Evolutionary conservation across 2,113 vertebrate genomes (phyloP).

Genomic region (Spilogale gracilis): DNA sequence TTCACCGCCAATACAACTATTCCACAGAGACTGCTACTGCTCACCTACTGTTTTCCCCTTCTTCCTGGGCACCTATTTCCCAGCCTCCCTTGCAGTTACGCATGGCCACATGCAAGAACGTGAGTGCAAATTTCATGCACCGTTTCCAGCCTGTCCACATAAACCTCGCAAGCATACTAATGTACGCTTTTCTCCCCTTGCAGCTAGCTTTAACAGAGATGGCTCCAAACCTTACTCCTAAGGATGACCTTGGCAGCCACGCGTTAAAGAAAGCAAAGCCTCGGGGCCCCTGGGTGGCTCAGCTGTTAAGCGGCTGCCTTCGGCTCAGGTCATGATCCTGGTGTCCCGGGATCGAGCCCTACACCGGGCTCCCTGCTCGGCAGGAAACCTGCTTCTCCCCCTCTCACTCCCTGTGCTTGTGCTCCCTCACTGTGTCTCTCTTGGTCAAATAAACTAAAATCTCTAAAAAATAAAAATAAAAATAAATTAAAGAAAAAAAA

Average conservation of each 20-base stretch:
- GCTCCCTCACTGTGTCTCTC: too few relatives aligned
- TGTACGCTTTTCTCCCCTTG: background rate
- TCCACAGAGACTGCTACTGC: background rate
- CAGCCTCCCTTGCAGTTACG: background rate
- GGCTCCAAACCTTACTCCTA: background rate
- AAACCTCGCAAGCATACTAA: constrained; percentile 14
- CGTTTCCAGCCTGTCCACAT: constrained; percentile 5
- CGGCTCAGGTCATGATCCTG: too few relatives aligned
- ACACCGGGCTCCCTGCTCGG: too few relatives aligned
- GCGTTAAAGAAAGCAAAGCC: background rate
- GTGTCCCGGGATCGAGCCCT: too few relatives aligned
- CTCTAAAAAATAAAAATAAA: too few relatives aligned
- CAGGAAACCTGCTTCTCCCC: too few relatives aligned
- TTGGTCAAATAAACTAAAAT: too few relatives aligned
- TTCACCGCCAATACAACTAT: background rate
- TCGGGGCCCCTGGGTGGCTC: background rate
- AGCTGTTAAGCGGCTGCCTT: too few relatives aligned
- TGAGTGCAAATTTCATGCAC: background rate
- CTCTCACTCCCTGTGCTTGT: too few relatives aligned
- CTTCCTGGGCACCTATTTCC: background rate
- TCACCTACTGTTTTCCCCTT: constrained; percentile 2
- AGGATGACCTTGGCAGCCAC: background rate
- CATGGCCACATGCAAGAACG: background rate
- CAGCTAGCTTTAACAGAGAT: background rate
- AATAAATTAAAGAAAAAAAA: background rate